A percentile compares a stretch with the other conserved stretches of the same genome.
phyloP scores from a whole-genome alignment of 2,888 invertebrate species.

The Automeris io region DNA sequence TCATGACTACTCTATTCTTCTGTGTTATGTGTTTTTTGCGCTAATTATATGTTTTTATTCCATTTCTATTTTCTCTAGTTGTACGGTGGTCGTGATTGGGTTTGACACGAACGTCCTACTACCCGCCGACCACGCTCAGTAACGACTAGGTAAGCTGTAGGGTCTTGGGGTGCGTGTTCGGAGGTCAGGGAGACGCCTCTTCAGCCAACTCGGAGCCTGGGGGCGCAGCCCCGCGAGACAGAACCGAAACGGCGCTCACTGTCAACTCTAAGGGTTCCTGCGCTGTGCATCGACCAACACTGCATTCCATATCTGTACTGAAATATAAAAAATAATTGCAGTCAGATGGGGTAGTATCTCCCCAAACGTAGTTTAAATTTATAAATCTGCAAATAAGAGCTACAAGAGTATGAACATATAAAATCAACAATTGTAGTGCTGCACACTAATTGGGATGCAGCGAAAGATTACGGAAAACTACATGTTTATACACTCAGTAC shows the following conservation, averaged over 20 bases:
- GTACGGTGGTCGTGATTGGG: too few species aligned
- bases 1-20: too few species aligned
- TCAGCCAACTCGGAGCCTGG: slow-evolving; percentile 55
- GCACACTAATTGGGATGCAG: too few species aligned
- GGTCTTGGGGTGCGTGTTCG: slow-evolving; percentile 8
- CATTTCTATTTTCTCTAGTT: too few species aligned
- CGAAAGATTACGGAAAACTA: not conserved
- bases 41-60: too few species aligned
- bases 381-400: too few species aligned
- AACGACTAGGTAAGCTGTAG: slow-evolving; percentile 2
- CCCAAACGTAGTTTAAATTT: not conserved
- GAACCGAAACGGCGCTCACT: slow-evolving; percentile 37
- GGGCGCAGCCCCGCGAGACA: slow-evolving; percentile 30
- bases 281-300: slow-evolving; percentile 55
- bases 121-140: not conserved
- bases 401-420: too few species aligned
- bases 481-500: not conserved
- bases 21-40: too few species aligned
- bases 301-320: slow-evolving; percentile 71
- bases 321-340: not conserved
- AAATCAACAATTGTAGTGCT: too few species aligned
- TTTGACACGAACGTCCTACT: too few species aligned
- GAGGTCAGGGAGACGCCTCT: slow-evolving; percentile 66
- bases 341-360: too few species aligned
- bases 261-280: slow-evolving; percentile 51